Base-by-base conservation (phyloP, 2,113 vertebrate genomes). In the Tichodroma muraria region DNA sequence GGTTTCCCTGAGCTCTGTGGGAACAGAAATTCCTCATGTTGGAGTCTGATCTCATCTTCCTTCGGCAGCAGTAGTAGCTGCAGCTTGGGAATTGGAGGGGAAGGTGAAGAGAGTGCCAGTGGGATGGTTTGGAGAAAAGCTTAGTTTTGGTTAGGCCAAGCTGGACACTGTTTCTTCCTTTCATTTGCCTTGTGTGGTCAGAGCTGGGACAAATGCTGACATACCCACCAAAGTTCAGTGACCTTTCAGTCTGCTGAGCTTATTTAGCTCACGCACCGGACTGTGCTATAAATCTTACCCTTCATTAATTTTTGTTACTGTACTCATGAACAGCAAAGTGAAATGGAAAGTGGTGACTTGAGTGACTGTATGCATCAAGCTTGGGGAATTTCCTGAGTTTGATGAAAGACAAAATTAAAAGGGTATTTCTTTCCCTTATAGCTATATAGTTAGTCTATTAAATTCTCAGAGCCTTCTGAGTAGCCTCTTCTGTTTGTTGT, bases 1-100 rank as follows among this genome's bases (percentile, higher is more conserved):
- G 19, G 72, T 97, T 96, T 93, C 97, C 95, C 95, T 95, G 95
- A 89, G 90, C 85, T 95, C 94, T 96, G 93, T 97, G 97, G 96
- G 97, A 97, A 97, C 94, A 77, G 83, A 84, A 90, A 94, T 93
- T 95, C 97, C 82, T 61, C 50, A 2, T 45, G 71, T 2, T 73
- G 88, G 84, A 85, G 92, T 64, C 95, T 90, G 89, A 92, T 94
- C 89, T 96, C 93, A 68, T 96, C 70, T 84, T 88, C 95, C 84
- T 94, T 85, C 86, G 0, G 72, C 75, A 89, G 88, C 91, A 95
- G 80, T 79, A 91, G 72, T 54, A 94, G 88, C 85, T 71, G 88
- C 8, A 44, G 80, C 90, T 94, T 93, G 94, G 96, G 91, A 72
- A 63, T 85, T 4, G 2, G 13, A 16, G 53, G 70, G 83, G 85